These are phyloP conservation scores for Nibea coibor DNA, from an alignment of 2,113 vertebrate species.

Conservation along the genomic window DNA sequence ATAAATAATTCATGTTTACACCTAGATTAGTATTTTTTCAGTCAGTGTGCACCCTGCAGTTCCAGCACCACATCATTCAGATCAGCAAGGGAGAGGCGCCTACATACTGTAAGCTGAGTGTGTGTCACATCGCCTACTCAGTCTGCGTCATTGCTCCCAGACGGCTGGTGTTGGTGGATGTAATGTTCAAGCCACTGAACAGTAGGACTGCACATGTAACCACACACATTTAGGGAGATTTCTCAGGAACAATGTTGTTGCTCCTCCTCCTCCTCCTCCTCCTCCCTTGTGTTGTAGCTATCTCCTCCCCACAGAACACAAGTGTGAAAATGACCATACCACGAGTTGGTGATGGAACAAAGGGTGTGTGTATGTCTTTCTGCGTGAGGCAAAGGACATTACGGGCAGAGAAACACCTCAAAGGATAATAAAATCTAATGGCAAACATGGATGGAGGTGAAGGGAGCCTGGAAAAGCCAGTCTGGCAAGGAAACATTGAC, in stretches of 20 bases:
- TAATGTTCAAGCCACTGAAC: slow-evolving; percentile 11
- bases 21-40: not conserved
- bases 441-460: not conserved
- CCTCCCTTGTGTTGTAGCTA: slow-evolving; percentile 29
- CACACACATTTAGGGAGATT: slow-evolving; percentile 8
- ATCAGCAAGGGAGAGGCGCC: slow-evolving; percentile 3
- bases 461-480: not conserved
- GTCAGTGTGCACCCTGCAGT: not conserved
- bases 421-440: not conserved
- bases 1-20: not conserved
- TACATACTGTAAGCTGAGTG: slow-evolving; percentile 11
- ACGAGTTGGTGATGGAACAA: slow-evolving; percentile 36
- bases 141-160: slow-evolving; percentile 26
- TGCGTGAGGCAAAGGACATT: not conserved
- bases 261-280: not conserved
- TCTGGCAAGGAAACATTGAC: not conserved
- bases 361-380: not conserved
- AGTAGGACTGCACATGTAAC: slow-evolving; percentile 9
- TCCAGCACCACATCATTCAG: not conserved
- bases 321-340: slow-evolving; percentile 36
- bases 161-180: slow-evolving; percentile 17
- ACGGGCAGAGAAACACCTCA: not conserved
- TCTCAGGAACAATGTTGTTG: slow-evolving; percentile 36
- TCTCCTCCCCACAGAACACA: slow-evolving; percentile 36
- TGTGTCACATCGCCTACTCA: slow-evolving; percentile 14